Base-by-base conservation (phyloP, 92 coral and sea anemone species). In the Epizoanthus fatuus region DNA sequence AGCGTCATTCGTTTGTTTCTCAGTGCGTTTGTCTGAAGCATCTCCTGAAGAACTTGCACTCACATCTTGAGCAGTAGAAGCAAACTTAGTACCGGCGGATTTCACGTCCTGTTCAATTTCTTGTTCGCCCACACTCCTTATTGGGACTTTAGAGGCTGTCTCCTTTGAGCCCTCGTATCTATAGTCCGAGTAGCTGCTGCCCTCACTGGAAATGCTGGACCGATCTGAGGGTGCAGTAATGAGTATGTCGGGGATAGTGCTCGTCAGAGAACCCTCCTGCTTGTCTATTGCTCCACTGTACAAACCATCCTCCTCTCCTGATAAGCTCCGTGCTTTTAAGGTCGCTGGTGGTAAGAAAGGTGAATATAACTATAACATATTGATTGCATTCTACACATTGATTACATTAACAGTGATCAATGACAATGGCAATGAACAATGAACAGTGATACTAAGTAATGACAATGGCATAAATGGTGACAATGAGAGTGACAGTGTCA, bases 181-280 rank as follows among this genome's bases (percentile, higher is more conserved):
- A 17, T 16, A 75, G 68, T 75, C 81, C 19, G 68, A 75, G 19
- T 19, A 59, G 47, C 11, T n/a, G 70, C 82, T 77, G 22, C 70
- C 82, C 10, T 77, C 82, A 77, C 82, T 77, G 42, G 82, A 77
- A 77, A 77, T 16, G n/a, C 82, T 77, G 22, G 82, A 77, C 13
- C 82, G 58, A 45, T 77, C 82, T 19, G 82, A 59, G 2, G 82
- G 70, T 77, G 82, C 17, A 42, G 70, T 77, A 10, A 77, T 15
- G 15, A 77, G 15, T 53, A 77, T 77, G 63, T 77, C 82, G 7
- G 82, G 82, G 45, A 42, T 11, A 58, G 69, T 4, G 42, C 44
- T 59, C 38, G 47, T 37, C 13, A 16, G 37, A 64, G 17, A 19
- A 29, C 2, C 69, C n/a, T 6, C 29, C 52, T 35, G 44, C 29